Evolutionary conservation across 2,113 vertebrate species (phyloP).

Genomic region (Thoracochromis brauschi): DNA sequence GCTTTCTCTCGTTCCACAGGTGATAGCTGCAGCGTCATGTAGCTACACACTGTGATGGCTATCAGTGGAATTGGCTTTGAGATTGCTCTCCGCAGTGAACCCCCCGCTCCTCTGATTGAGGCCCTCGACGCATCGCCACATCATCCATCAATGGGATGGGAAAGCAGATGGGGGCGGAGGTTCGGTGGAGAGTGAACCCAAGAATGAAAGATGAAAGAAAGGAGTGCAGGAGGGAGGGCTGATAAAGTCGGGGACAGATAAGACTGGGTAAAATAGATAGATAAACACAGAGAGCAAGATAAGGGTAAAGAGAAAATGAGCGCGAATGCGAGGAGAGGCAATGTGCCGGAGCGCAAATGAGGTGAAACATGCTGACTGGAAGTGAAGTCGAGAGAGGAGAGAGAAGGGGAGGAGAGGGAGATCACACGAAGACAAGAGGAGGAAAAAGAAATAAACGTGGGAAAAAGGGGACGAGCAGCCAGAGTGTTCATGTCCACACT

Average conservation of each 20-base stretch:
- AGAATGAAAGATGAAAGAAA: conserved; percentile 29
- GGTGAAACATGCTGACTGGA: not conserved
- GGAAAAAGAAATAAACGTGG: not conserved
- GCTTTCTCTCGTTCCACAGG: not conserved
- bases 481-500: not conserved
- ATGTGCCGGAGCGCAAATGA: conserved; percentile 1
- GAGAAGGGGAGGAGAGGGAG: not conserved
- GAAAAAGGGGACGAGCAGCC: not conserved
- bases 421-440: not conserved
- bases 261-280: conserved; percentile 21
- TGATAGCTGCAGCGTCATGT: conserved; percentile 26
- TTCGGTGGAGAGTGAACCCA: not conserved
- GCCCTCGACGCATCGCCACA: conserved; percentile 10
- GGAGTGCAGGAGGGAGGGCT: not conserved
- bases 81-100: conserved; percentile 40
- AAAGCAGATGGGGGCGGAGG: not conserved
- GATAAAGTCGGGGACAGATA: conserved; percentile 30
- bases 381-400: not conserved
- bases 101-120: conserved; percentile 36
- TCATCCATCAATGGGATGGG: conserved; percentile 55
- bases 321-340: not conserved
- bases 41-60: conserved; percentile 40
- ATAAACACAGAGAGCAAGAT: conserved; percentile 24
- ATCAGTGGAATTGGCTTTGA: conserved; percentile 62
- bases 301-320: conserved; percentile 5